Percentiles rank a stretch among this genome's conserved stretches.
These are phyloP conservation scores for Centropus bengalensis DNA, from an alignment of 2,113 vertebrate species.

Conservation along the genomic window DNA sequence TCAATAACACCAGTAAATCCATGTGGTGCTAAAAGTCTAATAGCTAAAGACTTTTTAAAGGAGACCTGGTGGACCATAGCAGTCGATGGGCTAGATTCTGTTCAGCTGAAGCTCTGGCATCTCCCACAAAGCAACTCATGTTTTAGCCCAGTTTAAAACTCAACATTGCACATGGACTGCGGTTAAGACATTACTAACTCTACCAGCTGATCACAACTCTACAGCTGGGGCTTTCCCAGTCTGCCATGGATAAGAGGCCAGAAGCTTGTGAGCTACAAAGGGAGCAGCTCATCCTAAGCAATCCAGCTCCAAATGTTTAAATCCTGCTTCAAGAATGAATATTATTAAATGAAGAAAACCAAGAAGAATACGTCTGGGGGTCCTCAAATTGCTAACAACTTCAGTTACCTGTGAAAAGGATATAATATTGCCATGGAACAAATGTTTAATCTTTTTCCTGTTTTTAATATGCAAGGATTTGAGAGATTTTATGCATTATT, in stretches of 20 bases:
- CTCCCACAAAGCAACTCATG: background rate
- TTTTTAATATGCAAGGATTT: background rate
- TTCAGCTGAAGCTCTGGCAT: background rate
- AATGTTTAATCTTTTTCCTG: background rate
- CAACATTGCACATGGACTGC: background rate
- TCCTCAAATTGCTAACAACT: background rate
- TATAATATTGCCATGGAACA: background rate
- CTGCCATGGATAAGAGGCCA: background rate
- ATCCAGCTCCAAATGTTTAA: background rate
- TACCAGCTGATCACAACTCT: background rate
- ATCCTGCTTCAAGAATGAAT: background rate
- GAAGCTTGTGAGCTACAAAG: background rate
- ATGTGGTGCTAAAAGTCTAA: background rate
- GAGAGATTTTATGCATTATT: conserved; percentile 32
- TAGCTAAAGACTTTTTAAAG: background rate
- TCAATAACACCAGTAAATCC: conserved; percentile 25
- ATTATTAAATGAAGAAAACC: background rate
- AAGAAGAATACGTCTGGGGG: background rate
- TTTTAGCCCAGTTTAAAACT: background rate
- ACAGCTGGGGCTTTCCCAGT: rapidly evolving
- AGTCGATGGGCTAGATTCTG: background rate
- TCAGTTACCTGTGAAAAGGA: background rate
- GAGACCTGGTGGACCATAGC: background rate
- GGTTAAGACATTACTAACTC: background rate
- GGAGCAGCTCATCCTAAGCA: background rate